Conservation (phyloP, 2,888 invertebrate genomes). For the Chromoteleia sp. region DNA sequence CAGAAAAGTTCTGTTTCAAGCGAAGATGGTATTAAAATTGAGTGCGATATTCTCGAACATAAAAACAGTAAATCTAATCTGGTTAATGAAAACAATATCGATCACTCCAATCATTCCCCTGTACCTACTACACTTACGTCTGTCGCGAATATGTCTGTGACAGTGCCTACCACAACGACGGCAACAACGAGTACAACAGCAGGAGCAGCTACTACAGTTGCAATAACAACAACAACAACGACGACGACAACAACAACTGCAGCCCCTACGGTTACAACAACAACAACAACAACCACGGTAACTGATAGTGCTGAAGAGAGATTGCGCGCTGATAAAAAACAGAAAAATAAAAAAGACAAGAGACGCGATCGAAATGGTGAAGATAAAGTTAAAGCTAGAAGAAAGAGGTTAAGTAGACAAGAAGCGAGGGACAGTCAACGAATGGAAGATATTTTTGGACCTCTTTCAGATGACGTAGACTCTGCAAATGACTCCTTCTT, state of each 20-base stretch:
- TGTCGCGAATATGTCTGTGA: background rate
- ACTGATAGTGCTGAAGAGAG: slow-evolving; percentile 80
- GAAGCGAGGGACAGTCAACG: slow-evolving; percentile 86
- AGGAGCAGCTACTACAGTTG: background rate
- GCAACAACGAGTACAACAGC: background rate
- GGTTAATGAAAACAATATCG: slow-evolving; percentile 64
- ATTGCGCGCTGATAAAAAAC: slow-evolving; percentile 84
- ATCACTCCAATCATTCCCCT: slow-evolving; percentile 73
- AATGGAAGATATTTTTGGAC: slow-evolving; percentile 95
- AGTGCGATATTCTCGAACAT: slow-evolving; percentile 68
- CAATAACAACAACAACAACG: slow-evolving; percentile 12
- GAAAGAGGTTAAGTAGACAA: slow-evolving; percentile 86
- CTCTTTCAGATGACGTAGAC: slow-evolving; percentile 91
- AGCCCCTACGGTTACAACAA: background rate
- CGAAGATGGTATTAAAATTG: slow-evolving; percentile 79
- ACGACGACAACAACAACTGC: slow-evolving; percentile 31
- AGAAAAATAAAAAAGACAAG: slow-evolving; percentile 84
- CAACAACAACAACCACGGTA: slow-evolving; percentile 69
- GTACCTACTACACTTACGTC: slow-evolving; percentile 14
- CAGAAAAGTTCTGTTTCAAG: slow-evolving; percentile 88
- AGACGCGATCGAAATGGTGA: slow-evolving; percentile 82
- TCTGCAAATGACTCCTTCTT: slow-evolving; percentile 80
- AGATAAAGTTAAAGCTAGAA: slow-evolving; percentile 82
- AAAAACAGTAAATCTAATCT: slow-evolving; percentile 76
- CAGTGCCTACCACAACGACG: background rate